phyloP scores from a whole-genome alignment of 2,113 vertebrate genomes.

The Pimephales promelas region DNA sequence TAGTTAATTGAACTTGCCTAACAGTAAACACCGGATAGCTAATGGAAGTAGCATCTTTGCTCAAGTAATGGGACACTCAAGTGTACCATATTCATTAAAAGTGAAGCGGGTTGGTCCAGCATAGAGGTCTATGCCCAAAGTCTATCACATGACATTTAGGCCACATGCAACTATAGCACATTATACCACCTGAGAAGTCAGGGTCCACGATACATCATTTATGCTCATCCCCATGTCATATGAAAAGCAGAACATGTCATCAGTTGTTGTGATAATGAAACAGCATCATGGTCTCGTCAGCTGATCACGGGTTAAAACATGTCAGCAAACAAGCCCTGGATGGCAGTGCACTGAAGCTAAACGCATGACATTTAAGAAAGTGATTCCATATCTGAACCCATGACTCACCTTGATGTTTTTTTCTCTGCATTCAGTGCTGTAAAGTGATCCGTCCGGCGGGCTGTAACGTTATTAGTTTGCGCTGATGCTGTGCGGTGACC shows the following conservation, averaged over 20 bases:
- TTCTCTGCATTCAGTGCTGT: neutral
- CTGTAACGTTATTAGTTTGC: neutral
- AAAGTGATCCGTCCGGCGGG: neutral
- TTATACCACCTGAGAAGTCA: neutral
- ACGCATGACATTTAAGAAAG: too few relatives aligned
- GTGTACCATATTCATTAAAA: neutral
- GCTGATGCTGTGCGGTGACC: slow-evolving; percentile 55
- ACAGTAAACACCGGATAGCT: neutral
- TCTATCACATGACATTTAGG: neutral
- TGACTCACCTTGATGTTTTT: neutral
- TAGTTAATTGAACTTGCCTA: neutral
- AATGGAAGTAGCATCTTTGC: neutral
- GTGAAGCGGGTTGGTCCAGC: neutral
- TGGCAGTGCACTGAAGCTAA: neutral
- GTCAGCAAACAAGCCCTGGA: neutral
- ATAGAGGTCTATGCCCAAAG: neutral
- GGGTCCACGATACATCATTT: neutral
- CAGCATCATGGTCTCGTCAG: neutral
- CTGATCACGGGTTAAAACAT: neutral
- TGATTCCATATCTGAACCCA: neutral
- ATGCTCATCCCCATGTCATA: neutral
- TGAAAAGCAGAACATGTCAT: neutral
- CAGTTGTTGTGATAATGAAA: neutral
- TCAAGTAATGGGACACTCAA: neutral
- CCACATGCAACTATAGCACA: neutral